A percentile compares a stretch with the other conserved stretches of the same genome.
Evolutionary conservation across 2,888 invertebrate genomes (phyloP).

Genomic region (Rhingia campestris): DNA sequence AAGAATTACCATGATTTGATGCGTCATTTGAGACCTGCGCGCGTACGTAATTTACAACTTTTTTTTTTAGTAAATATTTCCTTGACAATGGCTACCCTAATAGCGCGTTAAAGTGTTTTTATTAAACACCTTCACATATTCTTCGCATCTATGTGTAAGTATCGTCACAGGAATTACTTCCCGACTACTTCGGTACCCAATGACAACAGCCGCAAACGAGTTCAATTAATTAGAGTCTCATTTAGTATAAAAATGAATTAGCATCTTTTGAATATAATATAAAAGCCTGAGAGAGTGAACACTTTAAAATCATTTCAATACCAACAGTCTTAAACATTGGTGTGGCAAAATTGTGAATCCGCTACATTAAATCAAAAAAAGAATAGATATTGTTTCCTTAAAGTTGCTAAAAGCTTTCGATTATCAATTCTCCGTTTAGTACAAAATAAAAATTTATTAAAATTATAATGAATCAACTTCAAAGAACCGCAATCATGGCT

Average conservation of each 20-base stretch:
- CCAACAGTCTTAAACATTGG: conserved; percentile 53
- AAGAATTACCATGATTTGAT: conserved; percentile 40
- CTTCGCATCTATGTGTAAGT: conserved; percentile 54
- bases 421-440: conserved; percentile 5
- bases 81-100: conserved; percentile 25
- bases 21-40: conserved; percentile 46
- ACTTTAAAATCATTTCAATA: conserved; percentile 58
- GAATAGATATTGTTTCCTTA: background rate
- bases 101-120: conserved; percentile 30
- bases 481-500: conserved; percentile 75
- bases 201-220: conserved; percentile 76
- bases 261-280: conserved; percentile 62
- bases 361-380: conserved; percentile 26
- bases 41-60: conserved; percentile 47
- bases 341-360: conserved; percentile 26
- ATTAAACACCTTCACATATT: background rate
- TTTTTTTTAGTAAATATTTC: conserved; percentile 34
- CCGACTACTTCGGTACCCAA: conserved; percentile 9
- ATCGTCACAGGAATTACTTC: conserved; percentile 46
- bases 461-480: conserved; percentile 54
- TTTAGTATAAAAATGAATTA: conserved; percentile 64
- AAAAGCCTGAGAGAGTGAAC: conserved; percentile 60
- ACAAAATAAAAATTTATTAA: background rate
- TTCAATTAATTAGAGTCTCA: conserved; percentile 81
- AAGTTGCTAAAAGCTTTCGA: background rate